phyloP scores from a whole-genome alignment of 2,797 vertebrate species.

The Acanthurus lineatus region DNA sequence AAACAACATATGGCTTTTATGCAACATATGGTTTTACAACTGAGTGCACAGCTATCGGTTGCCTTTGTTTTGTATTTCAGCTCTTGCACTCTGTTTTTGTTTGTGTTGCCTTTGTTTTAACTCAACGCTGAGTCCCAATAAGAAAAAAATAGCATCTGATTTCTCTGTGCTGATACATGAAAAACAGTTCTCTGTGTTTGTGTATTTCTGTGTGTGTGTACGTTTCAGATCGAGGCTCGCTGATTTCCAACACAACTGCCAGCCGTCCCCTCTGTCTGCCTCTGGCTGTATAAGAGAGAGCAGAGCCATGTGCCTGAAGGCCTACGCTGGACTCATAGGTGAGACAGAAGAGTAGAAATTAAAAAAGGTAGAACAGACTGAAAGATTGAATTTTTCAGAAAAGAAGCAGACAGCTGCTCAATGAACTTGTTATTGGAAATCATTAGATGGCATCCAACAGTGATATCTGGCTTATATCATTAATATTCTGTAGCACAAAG shows the following conservation, averaged over 20 bases:
- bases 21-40: background rate
- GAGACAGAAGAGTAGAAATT: conserved; percentile 71
- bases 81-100: background rate
- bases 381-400: background rate
- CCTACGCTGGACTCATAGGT: conserved; percentile 97
- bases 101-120: conserved; percentile 31
- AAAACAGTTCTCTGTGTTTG: background rate
- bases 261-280: conserved; percentile 84
- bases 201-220: conserved; percentile 25
- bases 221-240: conserved; percentile 92
- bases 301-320: conserved; percentile 91
- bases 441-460: conserved; percentile 18
- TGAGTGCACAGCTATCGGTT: background rate
- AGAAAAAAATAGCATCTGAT: conserved; percentile 40
- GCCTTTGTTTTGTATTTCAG: background rate
- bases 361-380: conserved; percentile 19
- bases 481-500: conserved; percentile 35
- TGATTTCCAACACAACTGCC: conserved; percentile 96
- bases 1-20: conserved; percentile 15
- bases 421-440: conserved; percentile 31
- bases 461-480: conserved; percentile 26
- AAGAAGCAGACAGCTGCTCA: conserved; percentile 6
- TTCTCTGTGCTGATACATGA: conserved; percentile 28
- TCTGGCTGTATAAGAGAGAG: conserved; percentile 88
- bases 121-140: conserved; percentile 31